Evolutionary conservation across 2,113 vertebrate genomes (phyloP).

Genomic region (Osmerus eperlanus): DNA sequence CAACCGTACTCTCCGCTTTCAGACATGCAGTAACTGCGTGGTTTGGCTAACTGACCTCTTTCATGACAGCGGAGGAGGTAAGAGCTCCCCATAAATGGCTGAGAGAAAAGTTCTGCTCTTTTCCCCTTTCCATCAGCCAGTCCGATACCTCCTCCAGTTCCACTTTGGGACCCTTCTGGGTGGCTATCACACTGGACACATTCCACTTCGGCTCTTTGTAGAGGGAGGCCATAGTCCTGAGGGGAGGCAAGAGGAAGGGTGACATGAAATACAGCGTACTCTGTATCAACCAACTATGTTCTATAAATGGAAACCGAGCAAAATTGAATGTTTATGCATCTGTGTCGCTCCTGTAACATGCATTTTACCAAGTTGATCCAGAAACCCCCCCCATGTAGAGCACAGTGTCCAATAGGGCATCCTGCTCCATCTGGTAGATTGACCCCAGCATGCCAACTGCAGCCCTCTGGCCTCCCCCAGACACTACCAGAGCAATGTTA

Average conservation of each 20-base stretch:
- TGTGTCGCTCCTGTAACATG: neutral
- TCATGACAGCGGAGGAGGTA: constrained; percentile 3
- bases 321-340: neutral
- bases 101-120: constrained; percentile 10
- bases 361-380: constrained; percentile 66
- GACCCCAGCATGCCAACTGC: constrained; percentile 49
- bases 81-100: neutral
- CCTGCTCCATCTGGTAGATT: neutral
- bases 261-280: too few relatives aligned
- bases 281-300: too few relatives aligned
- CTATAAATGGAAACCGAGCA: too few relatives aligned
- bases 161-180: neutral
- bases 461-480: constrained; percentile 67
- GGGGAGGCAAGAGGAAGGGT: neutral
- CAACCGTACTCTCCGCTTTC: neutral
- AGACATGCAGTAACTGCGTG: neutral
- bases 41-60: neutral
- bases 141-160: neutral
- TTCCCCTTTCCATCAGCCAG: neutral
- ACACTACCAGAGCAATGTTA: constrained; percentile 60
- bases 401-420: constrained; percentile 54
- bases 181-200: neutral
- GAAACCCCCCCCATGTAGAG: constrained; percentile 69
- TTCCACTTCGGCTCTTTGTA: neutral
- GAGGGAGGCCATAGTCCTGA: constrained; percentile 10